Evolutionary conservation across 2,888 invertebrate species (phyloP).

Genomic region (Meloe dianella): DNA sequence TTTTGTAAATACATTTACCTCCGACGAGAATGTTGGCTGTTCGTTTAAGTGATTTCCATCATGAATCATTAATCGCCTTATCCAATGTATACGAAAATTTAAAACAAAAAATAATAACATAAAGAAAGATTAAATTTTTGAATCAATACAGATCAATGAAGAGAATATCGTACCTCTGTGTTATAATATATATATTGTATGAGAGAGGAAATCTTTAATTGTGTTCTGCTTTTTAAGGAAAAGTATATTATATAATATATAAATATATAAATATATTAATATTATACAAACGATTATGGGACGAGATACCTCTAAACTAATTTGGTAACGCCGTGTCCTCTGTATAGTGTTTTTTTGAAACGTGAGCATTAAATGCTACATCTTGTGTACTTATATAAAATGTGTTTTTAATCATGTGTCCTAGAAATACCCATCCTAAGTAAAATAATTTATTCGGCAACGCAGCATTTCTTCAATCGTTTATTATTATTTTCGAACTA

Average conservation of each 20-base stretch:
- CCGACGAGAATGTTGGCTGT: conserved; percentile 61
- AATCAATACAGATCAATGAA: conserved; percentile 54
- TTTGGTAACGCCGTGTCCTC: conserved; percentile 62
- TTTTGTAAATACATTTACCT: conserved; percentile 57
- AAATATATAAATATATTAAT: conserved; percentile 51
- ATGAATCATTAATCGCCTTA: conserved; percentile 67
- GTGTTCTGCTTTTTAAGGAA: conserved; percentile 62
- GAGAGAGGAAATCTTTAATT: conserved; percentile 59
- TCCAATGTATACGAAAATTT: conserved; percentile 71
- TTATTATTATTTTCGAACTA: too few relatives aligned
- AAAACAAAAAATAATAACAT: conserved; percentile 46
- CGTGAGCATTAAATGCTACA: conserved; percentile 63
- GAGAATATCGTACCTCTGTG: conserved; percentile 60
- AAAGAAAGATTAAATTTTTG: conserved; percentile 19
- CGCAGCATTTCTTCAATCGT: too few relatives aligned
- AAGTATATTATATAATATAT: conserved; percentile 37
- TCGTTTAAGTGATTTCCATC: conserved; percentile 62
- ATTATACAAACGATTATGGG: conserved; percentile 57
- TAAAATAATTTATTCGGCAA: background rate
- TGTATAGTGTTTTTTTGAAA: conserved; percentile 63
- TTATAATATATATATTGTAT: conserved; percentile 54
- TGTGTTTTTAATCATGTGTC: conserved; percentile 51
- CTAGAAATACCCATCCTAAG: conserved; percentile 20
- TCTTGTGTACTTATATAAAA: conserved; percentile 62
- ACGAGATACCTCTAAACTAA: conserved; percentile 61